Conservation (phyloP, 2,888 invertebrate species). For the Punctoribates punctum region DNA sequence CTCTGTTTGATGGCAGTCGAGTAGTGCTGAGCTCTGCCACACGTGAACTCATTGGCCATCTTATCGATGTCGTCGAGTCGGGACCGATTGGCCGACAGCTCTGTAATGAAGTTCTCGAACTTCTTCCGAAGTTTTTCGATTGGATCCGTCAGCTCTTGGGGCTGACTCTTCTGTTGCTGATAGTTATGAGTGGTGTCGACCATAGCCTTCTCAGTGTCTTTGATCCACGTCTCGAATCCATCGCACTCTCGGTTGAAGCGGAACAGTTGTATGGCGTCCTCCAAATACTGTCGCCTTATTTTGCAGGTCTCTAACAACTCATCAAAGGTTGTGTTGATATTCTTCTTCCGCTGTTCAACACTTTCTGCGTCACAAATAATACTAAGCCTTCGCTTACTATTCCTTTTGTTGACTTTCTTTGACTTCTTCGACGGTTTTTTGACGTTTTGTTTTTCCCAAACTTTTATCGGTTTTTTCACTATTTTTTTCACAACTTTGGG, state of each 20-base stretch:
- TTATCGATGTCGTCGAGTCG: constrained; percentile 83
- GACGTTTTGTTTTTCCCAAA: constrained; percentile 75
- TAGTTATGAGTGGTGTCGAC: constrained; percentile 27
- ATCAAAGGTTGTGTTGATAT: constrained; percentile 75
- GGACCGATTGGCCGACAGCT: constrained; percentile 86
- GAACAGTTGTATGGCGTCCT: constrained; percentile 86
- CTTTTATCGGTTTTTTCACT: constrained; percentile 74
- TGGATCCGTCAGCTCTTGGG: constrained; percentile 62
- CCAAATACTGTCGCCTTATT: constrained; percentile 74
- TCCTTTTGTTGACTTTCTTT: constrained; percentile 32
- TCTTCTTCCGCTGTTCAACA: constrained; percentile 72
- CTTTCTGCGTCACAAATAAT: constrained; percentile 58
- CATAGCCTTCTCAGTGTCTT: constrained; percentile 64
- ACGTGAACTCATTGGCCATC: constrained; percentile 77
- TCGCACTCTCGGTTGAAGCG: constrained; percentile 95
- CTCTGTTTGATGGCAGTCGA: constrained; percentile 70
- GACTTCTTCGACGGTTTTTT: constrained; percentile 75
- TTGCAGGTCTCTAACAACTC: constrained; percentile 73
- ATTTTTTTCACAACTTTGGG: constrained; percentile 62
- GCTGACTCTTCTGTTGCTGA: constrained; percentile 36
- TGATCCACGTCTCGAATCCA: constrained; percentile 96
- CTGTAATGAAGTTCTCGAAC: constrained; percentile 94
- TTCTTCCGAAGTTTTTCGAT: constrained; percentile 90
- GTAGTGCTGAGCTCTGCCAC: constrained; percentile 74
- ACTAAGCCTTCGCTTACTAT: constrained; percentile 41